Evolutionary conservation across 1,140 invertebrate genomes (phyloP), one percentile per base, ranked within the genome.

Genomic region (Gryllus bimaculatus): DNA sequence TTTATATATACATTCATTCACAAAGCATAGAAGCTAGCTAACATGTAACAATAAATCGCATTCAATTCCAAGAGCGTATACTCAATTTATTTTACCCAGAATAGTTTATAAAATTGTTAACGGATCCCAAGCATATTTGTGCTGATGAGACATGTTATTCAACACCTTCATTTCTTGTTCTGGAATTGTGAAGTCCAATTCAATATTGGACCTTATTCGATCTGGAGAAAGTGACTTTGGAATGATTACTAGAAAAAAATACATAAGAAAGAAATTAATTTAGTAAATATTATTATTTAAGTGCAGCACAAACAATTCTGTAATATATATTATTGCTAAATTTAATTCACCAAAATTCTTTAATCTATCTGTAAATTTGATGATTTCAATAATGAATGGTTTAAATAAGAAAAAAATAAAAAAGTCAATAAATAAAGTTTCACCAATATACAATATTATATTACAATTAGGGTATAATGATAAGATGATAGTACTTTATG

Each of bases 51-150:
- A 15, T 47, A 2, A 26, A 47, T 47, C 7, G 10, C n/a, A 75
- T 13, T 13, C 10, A 39, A 13, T 75, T n/a, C 10, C 75, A 26
- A 39, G 10, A 39, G 13, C 75, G 10, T 26, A 39, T 75, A 12
- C n/a, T 13, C n/a, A 75, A 10, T 13, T n/a, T 13, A 10, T 20
- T 10, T 12, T 75, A 26, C 75, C 21, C 10, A 13, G 21, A 75
- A 26, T 26, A 39, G 10, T 48, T 77, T 48, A 79, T 0, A 77
- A 15, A 74, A 86, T 85, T 81, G 85, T 85, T n/a, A 84, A 83
- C 7, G 93, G 92, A 85, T 94, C 88, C 93, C 93, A 94, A 39
- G 91, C 89, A 83, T 91, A 94, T 86, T 93, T 93, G 21, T 86
- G 75, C 5, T 49, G 18, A 26, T 39, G 12, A 8, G 79, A 76